These are phyloP conservation scores for Lepidocolaptes lacrymiger DNA, from an alignment of 2,797 vertebrate species.

Conservation along the genomic window DNA sequence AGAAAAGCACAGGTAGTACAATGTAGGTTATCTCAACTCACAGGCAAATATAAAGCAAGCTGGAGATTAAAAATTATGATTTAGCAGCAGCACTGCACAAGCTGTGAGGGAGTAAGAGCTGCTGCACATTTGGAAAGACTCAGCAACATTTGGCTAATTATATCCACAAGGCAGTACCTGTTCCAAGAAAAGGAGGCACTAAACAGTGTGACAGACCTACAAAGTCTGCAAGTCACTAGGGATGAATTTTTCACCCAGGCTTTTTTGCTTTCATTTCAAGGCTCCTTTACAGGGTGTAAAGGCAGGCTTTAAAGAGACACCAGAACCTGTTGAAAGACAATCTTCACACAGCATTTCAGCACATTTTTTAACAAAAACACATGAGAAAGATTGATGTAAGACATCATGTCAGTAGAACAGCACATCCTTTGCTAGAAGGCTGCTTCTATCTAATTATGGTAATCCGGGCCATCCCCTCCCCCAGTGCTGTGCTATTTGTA, in stretches of 20 bases:
- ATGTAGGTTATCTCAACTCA: background rate
- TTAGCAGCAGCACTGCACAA: background rate
- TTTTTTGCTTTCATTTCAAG: background rate
- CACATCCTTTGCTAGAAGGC: slow-evolving; percentile 7
- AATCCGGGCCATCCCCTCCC: background rate
- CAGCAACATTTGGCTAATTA: background rate
- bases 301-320: background rate
- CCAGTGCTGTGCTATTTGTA: background rate
- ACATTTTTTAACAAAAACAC: background rate
- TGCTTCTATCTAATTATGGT: background rate
- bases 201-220: background rate
- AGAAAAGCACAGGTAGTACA: background rate
- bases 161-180: background rate
- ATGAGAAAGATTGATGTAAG: background rate
- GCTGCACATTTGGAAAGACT: background rate
- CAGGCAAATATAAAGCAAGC: background rate
- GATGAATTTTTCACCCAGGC: background rate
- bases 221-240: background rate
- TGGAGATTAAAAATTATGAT: background rate
- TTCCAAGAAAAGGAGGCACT: background rate
- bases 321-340: background rate
- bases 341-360: background rate
- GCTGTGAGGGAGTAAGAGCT: background rate
- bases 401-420: background rate
- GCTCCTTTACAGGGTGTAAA: background rate